Evolutionary conservation across 2,113 vertebrate genomes (phyloP).

Genomic region (Mola mola): DNA sequence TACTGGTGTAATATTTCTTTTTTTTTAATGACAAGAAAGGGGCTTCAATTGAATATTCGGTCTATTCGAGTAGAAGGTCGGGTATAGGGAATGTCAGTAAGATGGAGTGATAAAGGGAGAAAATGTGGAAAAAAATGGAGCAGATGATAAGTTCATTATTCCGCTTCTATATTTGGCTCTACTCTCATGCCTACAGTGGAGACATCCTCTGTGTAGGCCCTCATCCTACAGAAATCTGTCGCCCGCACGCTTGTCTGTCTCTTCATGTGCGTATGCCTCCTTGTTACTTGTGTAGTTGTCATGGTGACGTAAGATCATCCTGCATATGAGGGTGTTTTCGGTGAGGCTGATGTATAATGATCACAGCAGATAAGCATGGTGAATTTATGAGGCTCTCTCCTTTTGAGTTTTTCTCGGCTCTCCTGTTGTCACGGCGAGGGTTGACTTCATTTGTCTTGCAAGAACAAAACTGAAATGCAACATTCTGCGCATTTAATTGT

Average conservation of each 20-base stretch:
- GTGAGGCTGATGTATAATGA: conserved; percentile 40
- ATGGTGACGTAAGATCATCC: conserved; percentile 64
- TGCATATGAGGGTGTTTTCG: conserved; percentile 41
- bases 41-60: conserved; percentile 60
- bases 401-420: not conserved
- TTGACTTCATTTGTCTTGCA: conserved; percentile 12
- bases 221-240: conserved; percentile 45
- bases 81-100: conserved; percentile 23
- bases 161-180: conserved; percentile 58
- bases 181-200: conserved; percentile 17
- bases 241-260: conserved; percentile 14
- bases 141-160: conserved; percentile 65
- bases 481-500: conserved; percentile 28
- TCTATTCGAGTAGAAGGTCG: conserved; percentile 26
- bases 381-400: not conserved
- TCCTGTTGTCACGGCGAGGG: conserved; percentile 1
- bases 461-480: conserved; percentile 20
- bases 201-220: conserved; percentile 49
- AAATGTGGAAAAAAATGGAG: conserved; percentile 59
- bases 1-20: conserved; percentile 30
- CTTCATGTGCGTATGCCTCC: not conserved
- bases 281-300: conserved; percentile 56
- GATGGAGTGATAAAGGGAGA: conserved; percentile 45
- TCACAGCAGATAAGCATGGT: not conserved
- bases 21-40: conserved; percentile 28